Conservation (phyloP, 2,888 invertebrate genomes). For the Hetaerina titia region DNA sequence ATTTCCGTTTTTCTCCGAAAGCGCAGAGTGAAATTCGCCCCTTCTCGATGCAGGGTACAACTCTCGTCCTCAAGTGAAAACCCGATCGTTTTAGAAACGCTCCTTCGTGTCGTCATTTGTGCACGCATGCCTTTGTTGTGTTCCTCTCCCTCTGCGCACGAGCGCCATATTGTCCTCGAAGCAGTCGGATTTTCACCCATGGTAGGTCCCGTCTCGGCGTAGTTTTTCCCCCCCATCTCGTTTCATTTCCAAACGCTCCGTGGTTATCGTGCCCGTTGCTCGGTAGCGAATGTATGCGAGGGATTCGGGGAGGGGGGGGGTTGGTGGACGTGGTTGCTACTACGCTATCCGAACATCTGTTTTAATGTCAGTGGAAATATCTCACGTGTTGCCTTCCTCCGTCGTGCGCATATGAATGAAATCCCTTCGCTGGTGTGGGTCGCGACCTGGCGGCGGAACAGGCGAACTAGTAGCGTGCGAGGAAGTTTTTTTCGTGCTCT, state of each 20-base stretch:
- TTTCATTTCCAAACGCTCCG: background rate
- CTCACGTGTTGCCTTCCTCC: constrained; percentile 39
- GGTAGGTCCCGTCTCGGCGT: background rate
- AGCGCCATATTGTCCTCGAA: constrained; percentile 57
- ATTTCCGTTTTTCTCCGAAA: too few species aligned
- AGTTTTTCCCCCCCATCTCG: background rate
- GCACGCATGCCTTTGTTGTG: background rate
- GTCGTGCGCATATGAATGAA: constrained; percentile 54
- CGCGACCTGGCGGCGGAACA: constrained; percentile 56
- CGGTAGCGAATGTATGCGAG: background rate
- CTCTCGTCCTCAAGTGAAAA: background rate
- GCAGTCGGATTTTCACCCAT: background rate
- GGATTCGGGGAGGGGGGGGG: background rate
- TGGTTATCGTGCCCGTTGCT: background rate
- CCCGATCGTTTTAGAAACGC: background rate
- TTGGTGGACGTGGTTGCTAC: background rate
- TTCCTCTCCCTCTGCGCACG: constrained; percentile 50
- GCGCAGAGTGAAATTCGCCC: background rate
- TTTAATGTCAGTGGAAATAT: constrained; percentile 15
- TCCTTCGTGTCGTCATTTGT: background rate
- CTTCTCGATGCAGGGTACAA: background rate
- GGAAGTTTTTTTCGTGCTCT: background rate
- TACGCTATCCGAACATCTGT: constrained; percentile 55
- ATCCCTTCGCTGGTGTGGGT: constrained; percentile 52
- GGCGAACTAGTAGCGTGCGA: constrained; percentile 16